A percentile compares a stretch with the other conserved stretches of the same genome.
Conservation (phyloP, 2,113 vertebrate species). For the Puntigrus tetrazona region DNA sequence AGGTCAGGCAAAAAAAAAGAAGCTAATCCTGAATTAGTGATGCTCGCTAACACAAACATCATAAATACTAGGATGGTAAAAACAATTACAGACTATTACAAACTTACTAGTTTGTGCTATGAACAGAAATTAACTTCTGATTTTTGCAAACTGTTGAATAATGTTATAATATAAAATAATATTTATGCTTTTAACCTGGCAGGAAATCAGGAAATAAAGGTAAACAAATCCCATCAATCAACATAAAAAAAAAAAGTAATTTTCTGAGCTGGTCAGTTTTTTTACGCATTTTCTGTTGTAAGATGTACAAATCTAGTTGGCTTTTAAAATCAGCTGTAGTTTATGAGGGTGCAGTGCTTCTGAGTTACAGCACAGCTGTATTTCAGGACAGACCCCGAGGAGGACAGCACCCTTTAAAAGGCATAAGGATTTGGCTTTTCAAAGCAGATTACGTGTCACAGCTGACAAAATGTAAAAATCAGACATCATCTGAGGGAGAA, state of each 20-base stretch:
- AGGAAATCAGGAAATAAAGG: background rate
- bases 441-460: conserved; percentile 35
- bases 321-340: conserved; percentile 1
- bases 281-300: background rate
- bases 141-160: background rate
- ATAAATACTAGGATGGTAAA: no score
- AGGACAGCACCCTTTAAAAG: conserved; percentile 13
- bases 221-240: background rate
- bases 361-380: conserved; percentile 55
- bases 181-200: background rate
- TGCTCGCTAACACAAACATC: background rate
- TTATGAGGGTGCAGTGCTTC: background rate
- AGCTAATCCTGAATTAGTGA: background rate
- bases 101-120: background rate
- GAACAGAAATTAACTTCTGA: background rate
- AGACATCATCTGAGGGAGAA: background rate
- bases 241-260: background rate
- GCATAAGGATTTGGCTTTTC: conserved; percentile 14
- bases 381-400: conserved; percentile 47
- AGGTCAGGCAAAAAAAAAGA: background rate
- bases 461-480: conserved; percentile 6
- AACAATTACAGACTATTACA: no score
- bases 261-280: background rate
- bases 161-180: background rate
- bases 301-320: background rate